Conservation (phyloP, 2,113 vertebrate species). For the Mus musculus region GRCm39 chr5:63226001-63226500, state of each 20-base stretch:
- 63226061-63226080: slow-evolving; percentile 48
- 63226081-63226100: not conserved
- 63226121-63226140: slow-evolving; percentile 58
- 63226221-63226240: slow-evolving; percentile 65
- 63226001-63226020: not conserved
- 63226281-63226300: not conserved
- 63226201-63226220: slow-evolving; percentile 63
- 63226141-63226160: slow-evolving; percentile 68
- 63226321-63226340: slow-evolving; percentile 51
- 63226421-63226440: slow-evolving; percentile 12
- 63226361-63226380: slow-evolving; percentile 3
- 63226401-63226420: slow-evolving; percentile 26
- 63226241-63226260: slow-evolving; percentile 32
- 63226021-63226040: slow-evolving; percentile 16
- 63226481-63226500: not conserved
- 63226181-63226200: slow-evolving; percentile 56
- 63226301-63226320: slow-evolving; percentile 29
- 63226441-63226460: not conserved
- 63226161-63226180: slow-evolving; percentile 59
- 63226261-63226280: slow-evolving; percentile 21
- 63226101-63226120: slow-evolving; percentile 41
- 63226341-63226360: slow-evolving; percentile 13
- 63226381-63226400: not conserved
- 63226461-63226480: not conserved
- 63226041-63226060: slow-evolving; percentile 32